phyloP scores from a whole-genome alignment of 2,797 vertebrate species.

The Coendou prehensilis region DNA sequence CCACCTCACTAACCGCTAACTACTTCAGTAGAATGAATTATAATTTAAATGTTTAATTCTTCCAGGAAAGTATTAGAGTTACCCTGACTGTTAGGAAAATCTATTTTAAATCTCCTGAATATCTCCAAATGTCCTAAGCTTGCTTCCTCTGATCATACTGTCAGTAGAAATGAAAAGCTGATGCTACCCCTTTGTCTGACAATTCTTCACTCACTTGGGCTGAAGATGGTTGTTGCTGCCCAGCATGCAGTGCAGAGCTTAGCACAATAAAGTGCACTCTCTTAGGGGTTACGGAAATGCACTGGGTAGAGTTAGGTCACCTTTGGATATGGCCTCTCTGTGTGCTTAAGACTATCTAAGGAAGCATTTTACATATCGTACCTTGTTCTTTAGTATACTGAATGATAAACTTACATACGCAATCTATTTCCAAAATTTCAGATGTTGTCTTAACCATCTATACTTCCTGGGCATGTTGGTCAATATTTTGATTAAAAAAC shows the following conservation, averaged over 20 bases:
- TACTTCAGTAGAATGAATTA: conserved; percentile 15
- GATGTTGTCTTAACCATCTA: neutral
- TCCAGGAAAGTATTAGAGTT: conserved; percentile 36
- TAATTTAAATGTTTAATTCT: conserved; percentile 60
- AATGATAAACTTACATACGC: neutral
- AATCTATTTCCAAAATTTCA: conserved; percentile 24
- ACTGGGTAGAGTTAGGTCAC: neutral
- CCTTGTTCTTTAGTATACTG: neutral
- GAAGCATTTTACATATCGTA: neutral
- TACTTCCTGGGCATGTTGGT: neutral
- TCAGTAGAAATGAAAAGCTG: conserved; percentile 2
- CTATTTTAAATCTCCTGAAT: neutral
- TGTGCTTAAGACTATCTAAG: neutral
- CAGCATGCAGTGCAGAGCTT: neutral
- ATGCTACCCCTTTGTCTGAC: neutral
- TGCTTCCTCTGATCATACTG: neutral
- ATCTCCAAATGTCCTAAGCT: neutral
- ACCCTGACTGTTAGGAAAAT: conserved; percentile 19
- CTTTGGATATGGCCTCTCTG: neutral
- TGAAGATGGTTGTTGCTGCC: neutral
- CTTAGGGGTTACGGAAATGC: neutral
- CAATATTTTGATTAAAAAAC: conserved; percentile 30
- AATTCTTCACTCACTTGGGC: neutral
- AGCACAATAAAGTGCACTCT: neutral
- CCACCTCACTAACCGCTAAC: conserved; percentile 49